Conservation (phyloP, 1,140 invertebrate genomes). For the Meloidogyne hapla region DNA sequence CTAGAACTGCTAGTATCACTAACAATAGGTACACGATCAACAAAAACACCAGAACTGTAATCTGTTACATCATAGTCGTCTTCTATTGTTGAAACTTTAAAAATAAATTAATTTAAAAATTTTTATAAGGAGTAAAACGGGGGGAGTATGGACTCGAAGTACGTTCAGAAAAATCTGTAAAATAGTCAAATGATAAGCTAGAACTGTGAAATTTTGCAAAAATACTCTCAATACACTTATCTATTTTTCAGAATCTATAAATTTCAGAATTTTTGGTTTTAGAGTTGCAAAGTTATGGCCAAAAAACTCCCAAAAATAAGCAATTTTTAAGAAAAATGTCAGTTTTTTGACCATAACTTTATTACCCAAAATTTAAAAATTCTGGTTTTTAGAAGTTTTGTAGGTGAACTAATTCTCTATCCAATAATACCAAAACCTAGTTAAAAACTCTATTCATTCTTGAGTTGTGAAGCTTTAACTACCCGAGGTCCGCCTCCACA, state of each 20-base stretch:
- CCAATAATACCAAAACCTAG: neutral
- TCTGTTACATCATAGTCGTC: constrained; percentile 9
- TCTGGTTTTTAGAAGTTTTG: neutral
- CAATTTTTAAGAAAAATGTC: neutral
- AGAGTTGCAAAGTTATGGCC: neutral
- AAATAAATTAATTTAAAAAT: neutral
- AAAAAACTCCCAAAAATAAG: neutral
- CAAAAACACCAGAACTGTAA: constrained; percentile 31
- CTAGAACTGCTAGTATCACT: neutral
- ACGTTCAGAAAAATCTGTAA: neutral
- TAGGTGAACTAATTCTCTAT: neutral
- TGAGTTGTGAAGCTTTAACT: neutral
- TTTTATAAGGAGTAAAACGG: neutral
- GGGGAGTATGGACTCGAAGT: neutral
- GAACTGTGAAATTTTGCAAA: neutral
- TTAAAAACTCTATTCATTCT: neutral
- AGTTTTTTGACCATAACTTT: neutral
- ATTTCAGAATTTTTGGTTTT: neutral
- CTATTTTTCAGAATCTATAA: neutral
- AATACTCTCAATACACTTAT: neutral
- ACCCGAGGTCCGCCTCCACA: neutral
- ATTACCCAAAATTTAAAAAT: neutral
- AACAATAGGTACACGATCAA: constrained; percentile 21
- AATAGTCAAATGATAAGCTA: neutral
- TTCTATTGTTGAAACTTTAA: neutral